Base-by-base conservation (phyloP, 2,888 invertebrate species). In the Dynastes maya region DNA sequence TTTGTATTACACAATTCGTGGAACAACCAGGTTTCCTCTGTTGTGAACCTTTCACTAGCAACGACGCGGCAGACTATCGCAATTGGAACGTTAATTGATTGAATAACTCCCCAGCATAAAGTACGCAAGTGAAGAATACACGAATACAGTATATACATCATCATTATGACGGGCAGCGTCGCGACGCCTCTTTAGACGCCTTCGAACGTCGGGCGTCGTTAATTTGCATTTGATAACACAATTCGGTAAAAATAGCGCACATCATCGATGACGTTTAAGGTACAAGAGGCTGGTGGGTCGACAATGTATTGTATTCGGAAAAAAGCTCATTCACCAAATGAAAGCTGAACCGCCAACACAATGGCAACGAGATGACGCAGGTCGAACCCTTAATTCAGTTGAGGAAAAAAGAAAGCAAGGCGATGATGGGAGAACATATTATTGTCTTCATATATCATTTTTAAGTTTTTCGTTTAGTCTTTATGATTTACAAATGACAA, bases 181-280 rank as follows among this genome's bases (percentile, higher is more conserved):
- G 55, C 55, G 71, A 71, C 71, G 71, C 55, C 71, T 55, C 37
- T 32, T 1, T 53, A 71, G 55, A 71, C 71, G 71, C 71, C 71
- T 16, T 37, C 71, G 37, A 8, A n/a, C 9, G 27, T 32, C 5
- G 11, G 2, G 32, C 55, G 55, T 32, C 16, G 16, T 71, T 71
- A n/a, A 71, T 71, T 71, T 71, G 29, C 55, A 55, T 55, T 71
- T 55, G 71, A 71, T 71, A 71, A 71, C 55, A 32, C 55, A 71
- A 49, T 71, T 37, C 32, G 71, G 32, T 55, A 71, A 71, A 71
- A 71, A 71, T 71, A 71, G 58, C 55, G 16, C 37, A 55, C 55
- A 40, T 45, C 11, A 45, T 2, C 45, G 8, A 65, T 16, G 65
- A 65, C 11, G 65, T 16, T 2, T 65, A 40, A 65, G 45, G 16